These are phyloP conservation scores for Sparus aurata DNA, from an alignment of 2,797 vertebrate genomes.

Conservation along the genomic window DNA sequence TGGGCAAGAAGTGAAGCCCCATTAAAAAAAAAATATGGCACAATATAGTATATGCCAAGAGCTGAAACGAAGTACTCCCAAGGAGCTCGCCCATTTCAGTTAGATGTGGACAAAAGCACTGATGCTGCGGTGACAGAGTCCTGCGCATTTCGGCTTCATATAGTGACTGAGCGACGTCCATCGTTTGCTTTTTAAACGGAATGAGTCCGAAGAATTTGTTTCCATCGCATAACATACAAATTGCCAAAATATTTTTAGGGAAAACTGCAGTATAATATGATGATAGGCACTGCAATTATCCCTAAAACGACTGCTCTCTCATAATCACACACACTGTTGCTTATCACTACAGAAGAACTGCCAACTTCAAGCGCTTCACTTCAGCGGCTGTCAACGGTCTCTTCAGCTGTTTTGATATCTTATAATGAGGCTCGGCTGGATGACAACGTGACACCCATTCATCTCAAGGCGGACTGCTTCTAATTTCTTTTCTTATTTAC, in stretches of 20 bases:
- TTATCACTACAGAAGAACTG: slow-evolving; percentile 10
- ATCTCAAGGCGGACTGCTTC: slow-evolving; percentile 54
- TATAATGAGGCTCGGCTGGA: slow-evolving; percentile 74
- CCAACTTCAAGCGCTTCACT: slow-evolving; percentile 65
- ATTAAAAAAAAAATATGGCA: slow-evolving; percentile 75
- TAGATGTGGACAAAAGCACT: slow-evolving; percentile 38
- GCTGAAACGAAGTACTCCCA: slow-evolving; percentile 56
- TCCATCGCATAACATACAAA: slow-evolving; percentile 7
- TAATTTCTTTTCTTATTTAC: slow-evolving; percentile 67
- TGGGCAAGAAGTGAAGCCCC: slow-evolving; percentile 77
- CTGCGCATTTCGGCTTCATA: slow-evolving; percentile 18
- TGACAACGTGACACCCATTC: slow-evolving; percentile 70
- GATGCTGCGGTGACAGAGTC: slow-evolving; percentile 38
- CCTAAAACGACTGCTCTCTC: slow-evolving; percentile 10
- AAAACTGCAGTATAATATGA: slow-evolving; percentile 15
- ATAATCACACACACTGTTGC: slow-evolving; percentile 41
- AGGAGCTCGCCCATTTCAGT: slow-evolving; percentile 59
- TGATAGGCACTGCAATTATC: slow-evolving; percentile 39
- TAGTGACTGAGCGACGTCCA: slow-evolving; percentile 15
- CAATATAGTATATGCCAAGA: slow-evolving; percentile 66
- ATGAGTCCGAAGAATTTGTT: slow-evolving; percentile 1
- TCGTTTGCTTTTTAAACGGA: background rate
- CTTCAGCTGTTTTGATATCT: slow-evolving; percentile 61
- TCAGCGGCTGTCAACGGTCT: slow-evolving; percentile 53
- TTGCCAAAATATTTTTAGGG: slow-evolving; percentile 19